A percentile compares a stretch with the other conserved stretches of the same genome.
Evolutionary conservation across 2,113 vertebrate genomes (phyloP).

Genomic region (Patagioenas fasciata): DNA sequence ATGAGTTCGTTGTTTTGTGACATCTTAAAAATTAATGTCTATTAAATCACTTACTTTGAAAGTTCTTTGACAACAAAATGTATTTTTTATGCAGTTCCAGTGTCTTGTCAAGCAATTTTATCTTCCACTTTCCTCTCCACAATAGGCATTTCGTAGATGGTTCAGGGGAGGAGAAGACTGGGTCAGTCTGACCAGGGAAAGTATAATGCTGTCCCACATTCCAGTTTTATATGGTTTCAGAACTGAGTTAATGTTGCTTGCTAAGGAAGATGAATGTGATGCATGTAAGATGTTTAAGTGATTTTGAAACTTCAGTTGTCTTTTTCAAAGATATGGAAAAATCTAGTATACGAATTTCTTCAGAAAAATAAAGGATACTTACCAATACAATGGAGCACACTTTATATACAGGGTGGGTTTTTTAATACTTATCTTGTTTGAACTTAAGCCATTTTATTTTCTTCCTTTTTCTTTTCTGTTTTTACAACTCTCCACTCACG

Average conservation of each 20-base stretch:
- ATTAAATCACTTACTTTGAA: conserved; percentile 19
- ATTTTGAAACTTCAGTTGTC: neutral
- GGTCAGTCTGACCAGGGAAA: conserved; percentile 60
- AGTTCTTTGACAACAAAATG: conserved; percentile 18
- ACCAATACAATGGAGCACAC: neutral
- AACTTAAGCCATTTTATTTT: neutral
- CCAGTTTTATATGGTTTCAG: conserved; percentile 9
- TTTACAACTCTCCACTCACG: neutral
- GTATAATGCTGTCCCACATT: neutral
- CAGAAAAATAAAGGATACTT: neutral
- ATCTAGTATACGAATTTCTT: neutral
- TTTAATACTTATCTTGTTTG: neutral
- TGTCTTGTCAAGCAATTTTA: conserved; percentile 18
- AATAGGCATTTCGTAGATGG: conserved; percentile 14
- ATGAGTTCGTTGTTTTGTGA: conserved; percentile 1
- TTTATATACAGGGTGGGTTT: neutral
- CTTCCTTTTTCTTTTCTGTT: neutral
- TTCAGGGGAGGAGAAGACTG: conserved; percentile 7
- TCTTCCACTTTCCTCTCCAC: conserved; percentile 32
- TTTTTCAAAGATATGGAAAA: neutral
- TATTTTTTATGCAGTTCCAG: conserved; percentile 24
- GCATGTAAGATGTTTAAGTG: neutral
- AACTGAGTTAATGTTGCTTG: conserved; percentile 11
- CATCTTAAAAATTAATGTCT: conserved; percentile 24
- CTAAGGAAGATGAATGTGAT: neutral